These are phyloP conservation scores for Hyles euphorbiae DNA, from an alignment of 1,140 invertebrate species.

Conservation along the genomic window DNA sequence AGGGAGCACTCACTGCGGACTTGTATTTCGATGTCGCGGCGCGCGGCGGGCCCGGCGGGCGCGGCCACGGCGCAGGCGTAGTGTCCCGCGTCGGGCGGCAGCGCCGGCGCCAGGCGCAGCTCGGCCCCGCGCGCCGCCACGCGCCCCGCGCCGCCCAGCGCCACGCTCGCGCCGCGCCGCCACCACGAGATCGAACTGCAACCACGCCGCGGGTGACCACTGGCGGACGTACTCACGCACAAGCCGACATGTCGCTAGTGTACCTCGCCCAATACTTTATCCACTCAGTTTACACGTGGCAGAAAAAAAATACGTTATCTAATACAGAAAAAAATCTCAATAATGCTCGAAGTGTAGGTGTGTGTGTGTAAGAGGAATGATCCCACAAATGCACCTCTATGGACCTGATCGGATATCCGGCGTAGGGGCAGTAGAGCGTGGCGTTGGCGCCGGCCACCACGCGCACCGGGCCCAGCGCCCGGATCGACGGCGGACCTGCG, in stretches of 20 bases:
- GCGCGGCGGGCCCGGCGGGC: constrained; percentile 82
- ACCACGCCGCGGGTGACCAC: background rate
- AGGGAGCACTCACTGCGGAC: constrained; percentile 81
- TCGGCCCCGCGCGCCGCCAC: constrained; percentile 74
- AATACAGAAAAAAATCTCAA: too few species aligned
- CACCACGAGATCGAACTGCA: constrained; percentile 44
- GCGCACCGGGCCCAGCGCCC: constrained; percentile 85
- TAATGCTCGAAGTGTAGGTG: background rate
- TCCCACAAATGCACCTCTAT: constrained; percentile 68
- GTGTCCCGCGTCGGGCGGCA: constrained; percentile 80
- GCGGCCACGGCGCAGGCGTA: constrained; percentile 89
- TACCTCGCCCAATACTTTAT: background rate
- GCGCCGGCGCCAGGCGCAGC: constrained; percentile 81
- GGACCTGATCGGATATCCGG: constrained; percentile 88
- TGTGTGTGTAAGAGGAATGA: constrained; percentile 37
- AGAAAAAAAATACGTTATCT: too few species aligned
- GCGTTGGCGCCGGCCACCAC: constrained; percentile 87
- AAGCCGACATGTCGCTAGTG: background rate
- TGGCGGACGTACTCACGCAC: background rate
- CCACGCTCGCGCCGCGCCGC: constrained; percentile 35
- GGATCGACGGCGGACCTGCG: constrained; percentile 87
- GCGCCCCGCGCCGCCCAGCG: constrained; percentile 31
- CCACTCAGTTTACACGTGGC: too few species aligned
- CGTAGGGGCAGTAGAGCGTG: constrained; percentile 89
- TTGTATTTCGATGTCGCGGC: constrained; percentile 81